These are phyloP conservation scores for Caenorhabditis doughertyi DNA, from an alignment of 2,888 invertebrate genomes.

Conservation along the genomic window DNA sequence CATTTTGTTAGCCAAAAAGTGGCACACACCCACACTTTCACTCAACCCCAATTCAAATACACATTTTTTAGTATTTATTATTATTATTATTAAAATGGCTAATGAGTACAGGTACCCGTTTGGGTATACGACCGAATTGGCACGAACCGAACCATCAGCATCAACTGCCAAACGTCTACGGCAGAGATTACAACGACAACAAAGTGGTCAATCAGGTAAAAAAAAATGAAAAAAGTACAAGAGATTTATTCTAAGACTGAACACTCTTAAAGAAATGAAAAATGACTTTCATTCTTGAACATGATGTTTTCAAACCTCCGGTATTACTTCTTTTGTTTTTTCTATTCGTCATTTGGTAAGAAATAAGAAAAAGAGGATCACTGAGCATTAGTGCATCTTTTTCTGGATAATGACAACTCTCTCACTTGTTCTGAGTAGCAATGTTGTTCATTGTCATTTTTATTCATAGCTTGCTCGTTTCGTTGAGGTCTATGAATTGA, in stretches of 20 bases:
- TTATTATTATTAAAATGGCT: conserved; percentile 1
- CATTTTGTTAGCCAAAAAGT: conserved; percentile 39
- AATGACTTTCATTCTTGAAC: neutral
- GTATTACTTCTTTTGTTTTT: conserved; percentile 13
- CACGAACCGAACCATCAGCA: conserved; percentile 79
- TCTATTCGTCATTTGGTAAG: conserved; percentile 23
- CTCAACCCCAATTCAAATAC: neutral
- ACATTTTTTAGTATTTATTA: neutral
- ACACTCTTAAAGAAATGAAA: too few species aligned
- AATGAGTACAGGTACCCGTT: conserved; percentile 78
- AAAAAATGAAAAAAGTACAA: too few species aligned
- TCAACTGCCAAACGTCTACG: conserved; percentile 81
- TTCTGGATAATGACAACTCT: conserved; percentile 60
- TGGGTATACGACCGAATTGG: conserved; percentile 81
- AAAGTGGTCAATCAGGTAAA: conserved; percentile 79
- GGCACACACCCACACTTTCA: neutral
- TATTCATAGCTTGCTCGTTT: conserved; percentile 6
- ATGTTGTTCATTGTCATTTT: conserved; percentile 26
- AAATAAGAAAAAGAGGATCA: conserved; percentile 41
- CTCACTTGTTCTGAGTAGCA: conserved; percentile 15
- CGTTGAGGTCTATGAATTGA: neutral
- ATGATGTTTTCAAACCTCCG: conserved; percentile 23
- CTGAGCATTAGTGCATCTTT: conserved; percentile 59
- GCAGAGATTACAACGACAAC: conserved; percentile 81
- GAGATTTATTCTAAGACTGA: too few species aligned